Evolutionary conservation across 2,797 vertebrate species (phyloP).

Genomic region (Calcarius lapponicus): DNA sequence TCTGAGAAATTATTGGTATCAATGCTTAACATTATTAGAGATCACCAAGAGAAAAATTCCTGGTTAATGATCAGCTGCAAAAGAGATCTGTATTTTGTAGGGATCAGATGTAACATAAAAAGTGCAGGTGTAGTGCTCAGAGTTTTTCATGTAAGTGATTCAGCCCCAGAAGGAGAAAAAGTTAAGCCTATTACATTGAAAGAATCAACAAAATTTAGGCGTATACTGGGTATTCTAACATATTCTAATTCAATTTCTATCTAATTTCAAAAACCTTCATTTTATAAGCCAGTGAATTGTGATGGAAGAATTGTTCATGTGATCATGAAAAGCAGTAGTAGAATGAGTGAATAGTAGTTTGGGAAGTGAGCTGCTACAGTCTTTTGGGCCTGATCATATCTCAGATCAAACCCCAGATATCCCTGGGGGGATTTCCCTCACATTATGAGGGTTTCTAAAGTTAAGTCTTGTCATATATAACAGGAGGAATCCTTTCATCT

Average conservation of each 20-base stretch:
- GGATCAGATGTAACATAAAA: background rate
- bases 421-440: background rate
- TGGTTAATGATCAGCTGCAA: background rate
- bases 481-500: background rate
- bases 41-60: background rate
- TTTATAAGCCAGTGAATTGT: background rate
- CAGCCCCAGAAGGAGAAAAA: background rate
- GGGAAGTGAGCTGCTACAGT: background rate
- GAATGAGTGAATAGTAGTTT: background rate
- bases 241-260: background rate
- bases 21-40: background rate
- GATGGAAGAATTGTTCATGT: background rate
- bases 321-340: background rate
- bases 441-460: background rate
- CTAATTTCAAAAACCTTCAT: background rate
- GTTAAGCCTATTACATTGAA: background rate
- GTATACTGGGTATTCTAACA: background rate
- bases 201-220: background rate
- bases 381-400: background rate
- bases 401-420: background rate
- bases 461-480: background rate
- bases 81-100: background rate
- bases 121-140: background rate
- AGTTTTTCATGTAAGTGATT: background rate
- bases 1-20: accelerated